Conservation (phyloP, 2,797 vertebrate species). For the Poecilia gillii region DNA sequence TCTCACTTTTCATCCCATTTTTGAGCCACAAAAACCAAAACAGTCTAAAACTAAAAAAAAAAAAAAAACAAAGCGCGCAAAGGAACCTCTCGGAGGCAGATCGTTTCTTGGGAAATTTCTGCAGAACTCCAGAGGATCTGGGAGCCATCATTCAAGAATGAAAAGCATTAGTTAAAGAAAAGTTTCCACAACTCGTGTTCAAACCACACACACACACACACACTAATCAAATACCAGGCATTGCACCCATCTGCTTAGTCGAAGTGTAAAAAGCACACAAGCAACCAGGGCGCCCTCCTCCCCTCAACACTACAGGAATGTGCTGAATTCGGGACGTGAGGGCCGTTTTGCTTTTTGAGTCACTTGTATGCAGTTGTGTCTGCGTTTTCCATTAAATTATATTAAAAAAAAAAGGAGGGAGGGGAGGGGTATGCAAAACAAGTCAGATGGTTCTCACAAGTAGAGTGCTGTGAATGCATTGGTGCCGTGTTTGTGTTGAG, state of each 20-base stretch:
- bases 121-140: neutral
- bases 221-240: slow-evolving; percentile 4
- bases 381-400: slow-evolving; percentile 1
- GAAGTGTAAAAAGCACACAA: slow-evolving; percentile 5
- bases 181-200: neutral
- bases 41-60: neutral
- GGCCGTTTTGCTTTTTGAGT: slow-evolving; percentile 31
- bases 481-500: slow-evolving; percentile 37
- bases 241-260: slow-evolving; percentile 2
- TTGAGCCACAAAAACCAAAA: slow-evolving; percentile 6
- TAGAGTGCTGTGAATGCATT: slow-evolving; percentile 16
- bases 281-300: slow-evolving; percentile 16
- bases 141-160: slow-evolving; percentile 7
- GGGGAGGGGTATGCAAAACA: neutral
- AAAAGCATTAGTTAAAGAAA: neutral
- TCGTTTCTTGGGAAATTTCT: neutral
- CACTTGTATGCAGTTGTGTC: neutral
- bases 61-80: neutral
- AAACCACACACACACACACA: neutral
- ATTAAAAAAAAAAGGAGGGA: neutral
- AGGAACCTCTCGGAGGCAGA: neutral
- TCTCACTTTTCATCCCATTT: neutral
- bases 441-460: slow-evolving; percentile 30
- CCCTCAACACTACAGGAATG: slow-evolving; percentile 39
- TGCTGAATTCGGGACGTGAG: slow-evolving; percentile 37